Evolutionary conservation across 2,113 vertebrate genomes (phyloP), one percentile per base, ranked within the genome.

Genomic region (Odontesthes bonariensis): DNA sequence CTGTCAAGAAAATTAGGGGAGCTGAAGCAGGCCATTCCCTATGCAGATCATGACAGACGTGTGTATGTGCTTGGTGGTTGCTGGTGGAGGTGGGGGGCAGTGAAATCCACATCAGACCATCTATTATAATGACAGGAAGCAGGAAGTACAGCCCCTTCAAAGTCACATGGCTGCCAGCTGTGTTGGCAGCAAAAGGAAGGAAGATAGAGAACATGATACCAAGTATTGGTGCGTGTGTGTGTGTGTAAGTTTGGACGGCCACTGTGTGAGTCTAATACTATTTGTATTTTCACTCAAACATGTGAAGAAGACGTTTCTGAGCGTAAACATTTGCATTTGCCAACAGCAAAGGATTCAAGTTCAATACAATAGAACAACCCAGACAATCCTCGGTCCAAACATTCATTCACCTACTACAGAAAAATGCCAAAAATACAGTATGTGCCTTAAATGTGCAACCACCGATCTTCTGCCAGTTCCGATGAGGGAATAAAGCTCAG

Each of bases 81-180:
- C 27, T 60, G 51, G 52, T 77, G 68, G 56, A 73, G 75, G 77
- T 49, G 62, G 79, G 83, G 64, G 55, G 76, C 64, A 70, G 73
- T 42, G 77, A 77, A 88, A 84, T 85, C 82, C 79, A 85, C 79
- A 82, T 79, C 85, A 91, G 81, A 88, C 84, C 82, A 86, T 88
- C 87, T 88, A 90, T 91, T 88, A 90, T 89, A 90, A 88, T 96
- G 96, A 96, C 96, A 97, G 96, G 97, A 98, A 98, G 96, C 96
- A 96, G 96, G 96, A 96, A 94, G 90, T 86, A 81, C 84, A 84
- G 72, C 88, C 90, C 90, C 85, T 83, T 77, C 69, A 66, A 47
- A 84, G 88, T 90, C 90, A 89, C 90, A 90, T 89, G 90, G 87
- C 85, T 81, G 82, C 87, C 88, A 91, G 90, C 90, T 91, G 90